phyloP scores from a whole-genome alignment of 2,797 vertebrate genomes.

The Tadarida brasiliensis region DNA sequence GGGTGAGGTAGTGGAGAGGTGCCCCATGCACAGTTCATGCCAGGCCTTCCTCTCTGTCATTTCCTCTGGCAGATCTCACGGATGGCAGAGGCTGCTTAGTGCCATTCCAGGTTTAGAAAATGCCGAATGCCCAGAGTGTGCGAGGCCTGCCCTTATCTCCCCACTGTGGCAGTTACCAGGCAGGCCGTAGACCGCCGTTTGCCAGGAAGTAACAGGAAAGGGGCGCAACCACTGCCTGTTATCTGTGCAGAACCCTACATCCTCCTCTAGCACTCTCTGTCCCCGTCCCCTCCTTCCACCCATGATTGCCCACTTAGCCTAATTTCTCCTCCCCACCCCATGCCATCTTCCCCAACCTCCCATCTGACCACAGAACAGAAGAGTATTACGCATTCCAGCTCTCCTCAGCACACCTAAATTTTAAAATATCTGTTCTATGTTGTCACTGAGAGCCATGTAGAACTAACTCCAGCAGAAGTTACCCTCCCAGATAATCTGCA shows the following conservation, averaged over 20 bases:
- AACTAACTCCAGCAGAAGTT: background rate
- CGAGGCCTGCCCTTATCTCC: background rate
- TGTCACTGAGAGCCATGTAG: background rate
- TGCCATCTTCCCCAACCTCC: background rate
- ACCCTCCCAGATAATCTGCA: background rate
- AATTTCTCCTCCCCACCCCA: background rate
- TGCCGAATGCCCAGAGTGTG: accelerated
- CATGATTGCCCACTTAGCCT: background rate
- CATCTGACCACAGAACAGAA: background rate
- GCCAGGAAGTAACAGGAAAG: background rate
- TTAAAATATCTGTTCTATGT: background rate
- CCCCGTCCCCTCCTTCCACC: background rate
- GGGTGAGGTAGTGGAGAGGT: background rate
- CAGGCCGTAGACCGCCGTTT: background rate
- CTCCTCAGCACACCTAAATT: background rate
- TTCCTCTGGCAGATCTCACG: background rate
- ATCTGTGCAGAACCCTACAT: background rate
- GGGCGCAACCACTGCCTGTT: background rate
- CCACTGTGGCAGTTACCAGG: background rate
- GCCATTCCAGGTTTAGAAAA: background rate
- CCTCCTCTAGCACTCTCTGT: background rate
- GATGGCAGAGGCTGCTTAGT: background rate
- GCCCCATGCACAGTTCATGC: background rate
- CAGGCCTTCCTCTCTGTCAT: background rate
- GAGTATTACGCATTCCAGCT: background rate